A percentile compares a stretch with the other conserved stretches of the same genome.
phyloP scores from a whole-genome alignment of 2,888 invertebrate species.

The Cantharis rufa region DNA sequence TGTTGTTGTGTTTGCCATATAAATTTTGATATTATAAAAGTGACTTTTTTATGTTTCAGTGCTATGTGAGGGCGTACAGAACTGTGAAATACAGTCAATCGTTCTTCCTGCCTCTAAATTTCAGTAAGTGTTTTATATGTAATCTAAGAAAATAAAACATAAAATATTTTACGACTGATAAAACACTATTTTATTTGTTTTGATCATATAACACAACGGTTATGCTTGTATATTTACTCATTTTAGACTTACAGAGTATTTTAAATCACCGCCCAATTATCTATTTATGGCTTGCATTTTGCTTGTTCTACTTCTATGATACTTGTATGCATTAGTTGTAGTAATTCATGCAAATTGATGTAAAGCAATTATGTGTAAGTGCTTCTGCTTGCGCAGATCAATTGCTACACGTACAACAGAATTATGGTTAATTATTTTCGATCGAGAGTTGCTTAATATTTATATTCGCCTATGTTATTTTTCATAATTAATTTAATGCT shows the following conservation, averaged over 20 bases:
- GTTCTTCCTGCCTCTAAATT: conserved; percentile 2
- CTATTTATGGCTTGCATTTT: not conserved
- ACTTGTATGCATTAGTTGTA: not conserved
- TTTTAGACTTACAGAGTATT: not conserved
- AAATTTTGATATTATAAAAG: not conserved
- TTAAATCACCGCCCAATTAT: conserved; percentile 4
- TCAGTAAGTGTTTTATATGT: conserved; percentile 5
- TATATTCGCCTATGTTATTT: not conserved
- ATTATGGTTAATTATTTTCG: not conserved
- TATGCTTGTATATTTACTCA: not conserved
- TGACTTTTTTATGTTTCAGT: conserved; percentile 4
- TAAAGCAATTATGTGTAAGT: not conserved
- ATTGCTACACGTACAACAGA: not conserved
- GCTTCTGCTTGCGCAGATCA: not conserved
- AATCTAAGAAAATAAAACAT: conserved; percentile 12
- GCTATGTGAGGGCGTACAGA: not conserved
- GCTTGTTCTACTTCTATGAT: not conserved
- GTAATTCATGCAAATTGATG: not conserved
- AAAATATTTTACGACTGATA: conserved; percentile 13
- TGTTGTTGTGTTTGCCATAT: not conserved
- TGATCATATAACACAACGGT: conserved; percentile 6
- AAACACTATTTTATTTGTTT: conserved; percentile 5
- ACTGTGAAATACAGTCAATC: conserved; percentile 1
- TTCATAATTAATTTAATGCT: not conserved
- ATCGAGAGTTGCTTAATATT: not conserved